phyloP scores from a whole-genome alignment of 2,888 invertebrate species.

The Uropetala carovei region DNA sequence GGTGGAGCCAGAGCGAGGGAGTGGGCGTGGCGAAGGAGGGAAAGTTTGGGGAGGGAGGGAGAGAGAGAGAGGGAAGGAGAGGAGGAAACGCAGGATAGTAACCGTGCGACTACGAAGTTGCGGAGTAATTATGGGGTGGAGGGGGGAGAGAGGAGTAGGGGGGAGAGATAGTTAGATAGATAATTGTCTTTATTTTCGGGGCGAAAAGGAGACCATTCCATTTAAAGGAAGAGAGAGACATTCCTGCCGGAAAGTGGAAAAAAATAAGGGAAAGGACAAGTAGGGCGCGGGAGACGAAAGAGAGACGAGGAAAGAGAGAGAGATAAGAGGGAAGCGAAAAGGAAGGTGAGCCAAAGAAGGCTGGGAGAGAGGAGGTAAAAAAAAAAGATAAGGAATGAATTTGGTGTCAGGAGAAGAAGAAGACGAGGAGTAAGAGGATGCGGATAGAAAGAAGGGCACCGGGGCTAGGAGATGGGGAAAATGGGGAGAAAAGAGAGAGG shows the following conservation, averaged over 20 bases:
- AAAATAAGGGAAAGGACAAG: background rate
- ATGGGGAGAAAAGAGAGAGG: background rate
- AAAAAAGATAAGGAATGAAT: background rate
- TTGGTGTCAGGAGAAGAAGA: background rate
- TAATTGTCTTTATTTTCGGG: too few relatives aligned
- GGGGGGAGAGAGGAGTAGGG: background rate
- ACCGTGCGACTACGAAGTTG: background rate
- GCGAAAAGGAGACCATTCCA: too few relatives aligned
- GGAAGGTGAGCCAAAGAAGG: background rate
- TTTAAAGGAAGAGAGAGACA: background rate
- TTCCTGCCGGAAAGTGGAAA: background rate
- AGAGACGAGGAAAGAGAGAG: background rate
- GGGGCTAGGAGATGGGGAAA: background rate
- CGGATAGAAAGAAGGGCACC: background rate
- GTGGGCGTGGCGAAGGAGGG: conserved; percentile 14
- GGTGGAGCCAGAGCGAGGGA: background rate
- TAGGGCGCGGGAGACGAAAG: background rate
- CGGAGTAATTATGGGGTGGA: background rate
- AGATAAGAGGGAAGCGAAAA: background rate
- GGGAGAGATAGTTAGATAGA: too few relatives aligned
- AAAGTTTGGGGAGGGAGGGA: conserved; percentile 4
- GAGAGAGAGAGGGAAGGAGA: background rate
- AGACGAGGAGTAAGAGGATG: background rate
- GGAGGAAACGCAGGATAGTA: background rate
- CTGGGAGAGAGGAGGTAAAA: background rate